phyloP scores from a whole-genome alignment of 2,797 vertebrate species.

The Sardinella longiceps region DNA sequence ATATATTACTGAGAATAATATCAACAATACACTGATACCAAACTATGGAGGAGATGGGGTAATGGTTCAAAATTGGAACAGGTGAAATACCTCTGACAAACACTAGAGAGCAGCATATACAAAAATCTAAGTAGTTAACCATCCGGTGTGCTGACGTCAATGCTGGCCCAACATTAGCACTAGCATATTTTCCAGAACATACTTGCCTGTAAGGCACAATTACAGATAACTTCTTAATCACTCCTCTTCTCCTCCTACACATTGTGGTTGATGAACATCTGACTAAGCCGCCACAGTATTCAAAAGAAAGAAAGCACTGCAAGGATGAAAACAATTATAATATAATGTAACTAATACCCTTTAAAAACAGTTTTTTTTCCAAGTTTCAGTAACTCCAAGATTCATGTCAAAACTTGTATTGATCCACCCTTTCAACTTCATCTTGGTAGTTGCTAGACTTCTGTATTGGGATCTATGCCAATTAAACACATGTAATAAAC shows the following conservation, averaged over 20 bases:
- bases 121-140: neutral
- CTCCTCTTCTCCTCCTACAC: neutral
- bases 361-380: neutral
- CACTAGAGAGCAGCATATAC: slow-evolving; percentile 66
- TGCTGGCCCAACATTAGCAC: neutral
- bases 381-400: no score
- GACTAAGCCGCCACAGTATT: neutral
- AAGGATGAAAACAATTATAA: neutral
- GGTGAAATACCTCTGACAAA: slow-evolving; percentile 8
- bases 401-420: neutral
- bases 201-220: neutral
- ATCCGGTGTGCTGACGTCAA: slow-evolving; percentile 11
- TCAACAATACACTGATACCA: neutral
- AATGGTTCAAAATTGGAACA: neutral
- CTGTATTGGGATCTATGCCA: neutral
- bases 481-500: neutral
- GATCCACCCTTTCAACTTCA: no score
- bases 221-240: neutral
- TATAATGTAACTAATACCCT: neutral
- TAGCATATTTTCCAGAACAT: neutral
- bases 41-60: neutral
- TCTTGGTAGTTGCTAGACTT: no score
- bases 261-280: neutral
- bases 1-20: neutral
- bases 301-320: neutral